These are phyloP conservation scores for Alouatta palliata DNA, from an alignment of 2,113 vertebrate genomes.

Conservation along the genomic window DNA sequence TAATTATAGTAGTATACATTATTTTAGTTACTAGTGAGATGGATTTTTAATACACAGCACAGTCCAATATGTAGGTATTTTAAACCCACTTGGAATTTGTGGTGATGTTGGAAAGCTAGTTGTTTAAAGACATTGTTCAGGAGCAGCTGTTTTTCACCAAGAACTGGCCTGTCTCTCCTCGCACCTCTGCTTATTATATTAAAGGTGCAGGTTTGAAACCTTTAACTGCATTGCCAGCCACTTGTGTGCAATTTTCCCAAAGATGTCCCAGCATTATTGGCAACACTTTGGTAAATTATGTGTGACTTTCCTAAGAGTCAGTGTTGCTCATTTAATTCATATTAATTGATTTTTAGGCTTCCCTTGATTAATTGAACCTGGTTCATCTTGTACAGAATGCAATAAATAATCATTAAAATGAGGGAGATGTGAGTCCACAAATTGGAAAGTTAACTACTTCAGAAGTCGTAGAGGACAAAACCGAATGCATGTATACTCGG, in stretches of 20 bases:
- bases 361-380: slow-evolving; percentile 92
- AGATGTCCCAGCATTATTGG: slow-evolving; percentile 85
- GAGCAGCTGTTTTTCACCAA: not conserved
- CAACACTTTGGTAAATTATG: slow-evolving; percentile 92
- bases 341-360: slow-evolving; percentile 96
- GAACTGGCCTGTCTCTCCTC: not conserved
- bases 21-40: not conserved
- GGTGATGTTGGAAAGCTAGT: not conserved
- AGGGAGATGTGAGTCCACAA: slow-evolving; percentile 86
- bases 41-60: not conserved
- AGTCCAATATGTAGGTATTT: rapidly evolving
- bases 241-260: slow-evolving; percentile 82
- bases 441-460: slow-evolving; percentile 88
- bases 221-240: slow-evolving; percentile 84
- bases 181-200: slow-evolving; percentile 75
- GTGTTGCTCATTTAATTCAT: slow-evolving; percentile 95
- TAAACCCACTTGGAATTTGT: not conserved
- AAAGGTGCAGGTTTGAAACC: slow-evolving; percentile 81
- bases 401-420: slow-evolving; percentile 93
- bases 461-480: slow-evolving; percentile 88
- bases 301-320: slow-evolving; percentile 91
- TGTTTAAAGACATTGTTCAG: not conserved
- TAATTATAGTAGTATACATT: not conserved
- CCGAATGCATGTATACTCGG: slow-evolving; percentile 55
- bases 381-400: slow-evolving; percentile 87